Conservation (phyloP, 1,140 invertebrate species). For the Zeugodacus cucurbitae region DNA sequence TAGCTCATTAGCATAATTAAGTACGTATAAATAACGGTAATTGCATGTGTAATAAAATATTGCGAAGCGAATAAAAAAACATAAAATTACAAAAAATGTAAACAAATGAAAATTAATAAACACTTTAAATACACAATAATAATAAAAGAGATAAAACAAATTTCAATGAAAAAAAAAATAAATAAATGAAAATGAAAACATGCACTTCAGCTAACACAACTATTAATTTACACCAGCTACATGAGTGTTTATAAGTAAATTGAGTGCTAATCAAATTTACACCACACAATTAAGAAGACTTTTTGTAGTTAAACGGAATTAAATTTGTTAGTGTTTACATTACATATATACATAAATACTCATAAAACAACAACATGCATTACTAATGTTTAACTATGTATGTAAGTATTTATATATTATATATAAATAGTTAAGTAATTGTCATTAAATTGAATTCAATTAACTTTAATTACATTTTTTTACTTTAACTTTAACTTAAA, state of each 20-base stretch:
- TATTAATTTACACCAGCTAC: background rate
- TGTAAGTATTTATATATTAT: background rate
- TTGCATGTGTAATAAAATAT: background rate
- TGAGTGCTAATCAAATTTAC: constrained; percentile 7
- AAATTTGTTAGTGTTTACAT: constrained; percentile 13
- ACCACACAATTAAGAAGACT: constrained; percentile 1
- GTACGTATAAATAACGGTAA: background rate
- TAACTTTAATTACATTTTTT: background rate
- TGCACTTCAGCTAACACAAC: background rate
- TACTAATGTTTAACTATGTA: background rate
- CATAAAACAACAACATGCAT: background rate
- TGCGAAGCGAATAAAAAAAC: background rate
- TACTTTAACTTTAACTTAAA: background rate
- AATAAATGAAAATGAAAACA: background rate
- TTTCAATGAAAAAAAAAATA: background rate
- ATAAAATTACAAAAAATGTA: background rate
- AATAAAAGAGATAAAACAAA: background rate
- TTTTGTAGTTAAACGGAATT: constrained; percentile 33
- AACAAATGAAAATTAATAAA: background rate
- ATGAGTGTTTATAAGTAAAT: background rate
- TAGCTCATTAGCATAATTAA: constrained; percentile 14
- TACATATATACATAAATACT: background rate
- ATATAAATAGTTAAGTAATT: background rate
- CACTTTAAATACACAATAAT: background rate
- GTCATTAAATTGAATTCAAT: background rate